Evolutionary conservation across 2,113 vertebrate genomes (phyloP).

Genomic region (Ramphastos sulfuratus): DNA sequence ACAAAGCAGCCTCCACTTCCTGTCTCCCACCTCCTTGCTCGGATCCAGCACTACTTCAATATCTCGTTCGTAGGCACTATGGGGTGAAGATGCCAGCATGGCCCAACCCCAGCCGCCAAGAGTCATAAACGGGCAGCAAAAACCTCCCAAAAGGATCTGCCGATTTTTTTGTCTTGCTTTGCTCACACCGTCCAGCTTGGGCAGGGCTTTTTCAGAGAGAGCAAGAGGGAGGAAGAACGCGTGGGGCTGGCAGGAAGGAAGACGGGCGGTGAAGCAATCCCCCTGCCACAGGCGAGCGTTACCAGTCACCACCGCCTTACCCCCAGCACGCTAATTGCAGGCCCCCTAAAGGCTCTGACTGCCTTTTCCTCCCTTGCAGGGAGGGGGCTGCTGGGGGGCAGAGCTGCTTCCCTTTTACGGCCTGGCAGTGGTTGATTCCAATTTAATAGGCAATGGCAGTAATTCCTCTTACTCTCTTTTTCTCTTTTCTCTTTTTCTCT

Average conservation of each 20-base stretch:
- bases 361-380: not conserved
- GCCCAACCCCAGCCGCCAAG: not conserved
- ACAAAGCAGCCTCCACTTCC: constrained; percentile 66
- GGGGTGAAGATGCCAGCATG: not conserved
- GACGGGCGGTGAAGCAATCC: constrained; percentile 37
- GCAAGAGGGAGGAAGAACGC: constrained; percentile 9
- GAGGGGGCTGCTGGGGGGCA: not conserved
- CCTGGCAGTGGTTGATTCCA: fast-evolving
- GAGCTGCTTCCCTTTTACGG: not conserved
- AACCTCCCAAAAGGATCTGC: not conserved
- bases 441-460: not conserved
- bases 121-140: not conserved
- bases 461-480: constrained; percentile 12
- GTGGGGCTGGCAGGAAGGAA: constrained; percentile 51
- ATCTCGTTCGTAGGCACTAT: fast-evolving
- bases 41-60: fast-evolving
- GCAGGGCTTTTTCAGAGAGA: not conserved
- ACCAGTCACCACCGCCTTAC: fast-evolving
- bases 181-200: not conserved
- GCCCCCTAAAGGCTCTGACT: not conserved
- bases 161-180: not conserved
- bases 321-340: not conserved
- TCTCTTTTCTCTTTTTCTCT: not conserved
- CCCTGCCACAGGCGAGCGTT: not conserved
- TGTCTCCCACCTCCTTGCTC: not conserved